Base-by-base conservation (phyloP, 92 coral and sea anemone species). In the Bergia puertoricense region DNA sequence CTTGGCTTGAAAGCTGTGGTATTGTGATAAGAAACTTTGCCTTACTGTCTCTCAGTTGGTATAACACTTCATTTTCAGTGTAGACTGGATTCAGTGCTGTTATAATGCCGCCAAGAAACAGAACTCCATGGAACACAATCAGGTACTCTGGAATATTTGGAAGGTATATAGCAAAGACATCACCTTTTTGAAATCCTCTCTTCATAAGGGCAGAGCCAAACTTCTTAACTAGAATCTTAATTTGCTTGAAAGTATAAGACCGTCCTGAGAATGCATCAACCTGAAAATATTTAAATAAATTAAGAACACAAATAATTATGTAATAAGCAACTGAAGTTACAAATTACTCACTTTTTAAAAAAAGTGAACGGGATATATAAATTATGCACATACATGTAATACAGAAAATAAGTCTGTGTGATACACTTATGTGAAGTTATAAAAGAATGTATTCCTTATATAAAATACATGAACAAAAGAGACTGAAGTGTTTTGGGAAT, bases 151-250 rank as follows among this genome's bases (percentile, higher is more conserved):
- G 85, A 8, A 87, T 57, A 79, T 89, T 92, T 6, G 89, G 88
- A 41, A 85, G 89, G 54, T 62, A 89, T 14, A 89, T 76, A 14
- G 90, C 94, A 69, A 87, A 83, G 15, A 92, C 92, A 44, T 92
- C 94, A 48, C 92, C 92, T 81, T 92, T 89, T 30, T 56, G 68
- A 44, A 89, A 86, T 71, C 94, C 92, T 56, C 77, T 90, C 77
- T 86, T 86, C 42, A 86, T 84, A 88, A 92, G 50, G 37, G 94
- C 92, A n/a, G 92, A 92, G 48, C 90, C 88, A 59, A 86, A 77
- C 36, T 82, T 92, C 41, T 41, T 57, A 2, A 74, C 85, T 22
- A 92, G 30, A 76, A 79, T 77, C 76, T 82, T 88, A 44, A 89
- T 56, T 65, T 92, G 90, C 50, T 88, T 72, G 79, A 80, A 92